These are phyloP conservation scores for Hypomesus transpacificus DNA, from an alignment of 2,113 vertebrate genomes.

Conservation along the genomic window DNA sequence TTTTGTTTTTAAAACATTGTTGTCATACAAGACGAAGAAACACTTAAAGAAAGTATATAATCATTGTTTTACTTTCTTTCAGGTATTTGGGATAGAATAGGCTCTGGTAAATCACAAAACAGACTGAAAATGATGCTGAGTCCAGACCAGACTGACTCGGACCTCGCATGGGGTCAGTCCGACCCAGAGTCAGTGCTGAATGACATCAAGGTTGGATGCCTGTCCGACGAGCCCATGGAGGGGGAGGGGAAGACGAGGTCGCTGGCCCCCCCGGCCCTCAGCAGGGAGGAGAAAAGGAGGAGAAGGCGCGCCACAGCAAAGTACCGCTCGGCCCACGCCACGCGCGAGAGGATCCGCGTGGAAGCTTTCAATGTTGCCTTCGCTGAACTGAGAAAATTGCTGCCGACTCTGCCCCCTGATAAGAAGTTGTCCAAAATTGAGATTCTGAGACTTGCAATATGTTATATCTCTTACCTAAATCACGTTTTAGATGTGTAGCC, in stretches of 20 bases:
- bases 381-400: conserved; percentile 79
- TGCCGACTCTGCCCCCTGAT: conserved; percentile 81
- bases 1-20: too few species aligned
- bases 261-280: conserved; percentile 78
- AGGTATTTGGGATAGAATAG: background rate
- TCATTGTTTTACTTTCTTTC: background rate
- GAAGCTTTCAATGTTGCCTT: conserved; percentile 86
- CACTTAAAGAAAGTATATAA: too few species aligned
- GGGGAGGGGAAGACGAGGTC: conserved; percentile 67
- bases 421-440: conserved; percentile 87
- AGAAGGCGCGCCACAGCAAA: conserved; percentile 71
- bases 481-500: conserved; percentile 83
- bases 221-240: conserved; percentile 79
- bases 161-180: conserved; percentile 87
- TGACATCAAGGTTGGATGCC: conserved; percentile 73
- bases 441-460: conserved; percentile 84
- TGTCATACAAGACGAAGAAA: too few species aligned
- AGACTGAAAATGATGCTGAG: conserved; percentile 91
- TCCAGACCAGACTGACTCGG: conserved; percentile 89
- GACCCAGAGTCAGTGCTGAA: conserved; percentile 86
- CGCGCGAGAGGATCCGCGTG: conserved; percentile 79
- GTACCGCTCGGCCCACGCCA: conserved; percentile 73
- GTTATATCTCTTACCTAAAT: conserved; percentile 86
- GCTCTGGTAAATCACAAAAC: background rate
- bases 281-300: conserved; percentile 86